A percentile compares a stretch with the other conserved stretches of the same genome.
phyloP scores from a whole-genome alignment of 2,888 invertebrate genomes.

The Lamellibrachia columna region DNA sequence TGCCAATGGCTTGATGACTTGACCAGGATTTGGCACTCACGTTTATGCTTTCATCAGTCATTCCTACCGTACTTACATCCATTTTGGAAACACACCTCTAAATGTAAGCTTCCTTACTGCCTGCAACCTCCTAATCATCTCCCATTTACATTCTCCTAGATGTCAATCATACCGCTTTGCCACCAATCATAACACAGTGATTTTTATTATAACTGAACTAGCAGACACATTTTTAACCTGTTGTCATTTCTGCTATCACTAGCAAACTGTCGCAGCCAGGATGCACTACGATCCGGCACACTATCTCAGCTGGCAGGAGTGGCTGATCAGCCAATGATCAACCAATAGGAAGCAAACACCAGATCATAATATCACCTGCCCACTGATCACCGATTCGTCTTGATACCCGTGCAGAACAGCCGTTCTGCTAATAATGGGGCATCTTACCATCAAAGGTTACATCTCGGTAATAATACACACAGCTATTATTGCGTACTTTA shows the following conservation, averaged over 20 bases:
- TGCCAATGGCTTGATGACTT: not conserved
- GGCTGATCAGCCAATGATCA: not conserved
- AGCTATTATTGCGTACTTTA: too few relatives aligned
- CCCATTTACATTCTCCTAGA: not conserved
- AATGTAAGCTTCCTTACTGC: not conserved
- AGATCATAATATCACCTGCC: not conserved
- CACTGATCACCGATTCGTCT: not conserved
- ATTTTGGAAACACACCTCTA: not conserved
- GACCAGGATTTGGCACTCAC: not conserved
- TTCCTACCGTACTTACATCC: not conserved
- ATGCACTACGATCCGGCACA: not conserved
- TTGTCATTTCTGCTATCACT: not conserved
- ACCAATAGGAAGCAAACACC: not conserved
- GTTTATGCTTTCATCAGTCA: not conserved
- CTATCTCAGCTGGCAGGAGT: not conserved
- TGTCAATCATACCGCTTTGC: not conserved
- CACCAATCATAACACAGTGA: not conserved
- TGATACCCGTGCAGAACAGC: not conserved
- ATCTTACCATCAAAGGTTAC: not conserved
- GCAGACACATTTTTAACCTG: not conserved
- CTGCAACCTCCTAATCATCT: not conserved
- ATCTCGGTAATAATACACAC: not conserved
- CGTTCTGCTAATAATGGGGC: not conserved
- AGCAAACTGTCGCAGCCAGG: not conserved
- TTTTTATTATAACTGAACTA: not conserved